These are phyloP conservation scores for Drosophila orena DNA, from an alignment of 1,140 invertebrate species.

Conservation along the genomic window DNA sequence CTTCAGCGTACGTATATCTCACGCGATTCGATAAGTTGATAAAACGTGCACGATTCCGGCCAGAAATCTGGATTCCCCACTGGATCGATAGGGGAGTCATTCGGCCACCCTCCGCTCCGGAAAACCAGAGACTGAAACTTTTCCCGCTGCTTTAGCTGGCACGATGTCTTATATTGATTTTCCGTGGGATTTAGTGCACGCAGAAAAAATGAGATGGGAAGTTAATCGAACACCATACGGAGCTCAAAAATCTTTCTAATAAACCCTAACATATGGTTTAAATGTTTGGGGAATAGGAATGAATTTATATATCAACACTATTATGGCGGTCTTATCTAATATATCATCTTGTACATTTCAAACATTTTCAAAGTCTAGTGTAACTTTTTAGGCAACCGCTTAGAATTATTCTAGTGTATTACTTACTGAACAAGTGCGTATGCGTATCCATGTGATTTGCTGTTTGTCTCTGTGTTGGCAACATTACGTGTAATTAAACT, in stretches of 20 bases:
- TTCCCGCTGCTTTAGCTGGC: slow-evolving; percentile 45
- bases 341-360: too few species aligned
- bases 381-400: neutral
- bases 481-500: slow-evolving; percentile 47
- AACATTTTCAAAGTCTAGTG: neutral
- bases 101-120: slow-evolving; percentile 13
- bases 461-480: slow-evolving; percentile 21
- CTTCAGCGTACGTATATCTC: slow-evolving; percentile 25
- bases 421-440: slow-evolving; percentile 24
- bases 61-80: slow-evolving; percentile 26
- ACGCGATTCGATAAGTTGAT: slow-evolving; percentile 44
- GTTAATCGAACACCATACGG: too few species aligned
- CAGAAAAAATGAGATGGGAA: neutral
- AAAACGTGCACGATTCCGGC: slow-evolving; percentile 30
- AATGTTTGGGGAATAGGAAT: too few species aligned
- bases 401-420: slow-evolving; percentile 4
- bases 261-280: neutral
- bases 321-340: too few species aligned
- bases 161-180: slow-evolving; percentile 63
- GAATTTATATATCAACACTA: too few species aligned
- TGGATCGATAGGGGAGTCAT: slow-evolving; percentile 27
- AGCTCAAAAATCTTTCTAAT: neutral
- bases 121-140: slow-evolving; percentile 36
- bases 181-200: slow-evolving; percentile 20
- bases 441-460: slow-evolving; percentile 24